Conservation (phyloP, 1,140 invertebrate species). For the Lepidurus apus region DNA sequence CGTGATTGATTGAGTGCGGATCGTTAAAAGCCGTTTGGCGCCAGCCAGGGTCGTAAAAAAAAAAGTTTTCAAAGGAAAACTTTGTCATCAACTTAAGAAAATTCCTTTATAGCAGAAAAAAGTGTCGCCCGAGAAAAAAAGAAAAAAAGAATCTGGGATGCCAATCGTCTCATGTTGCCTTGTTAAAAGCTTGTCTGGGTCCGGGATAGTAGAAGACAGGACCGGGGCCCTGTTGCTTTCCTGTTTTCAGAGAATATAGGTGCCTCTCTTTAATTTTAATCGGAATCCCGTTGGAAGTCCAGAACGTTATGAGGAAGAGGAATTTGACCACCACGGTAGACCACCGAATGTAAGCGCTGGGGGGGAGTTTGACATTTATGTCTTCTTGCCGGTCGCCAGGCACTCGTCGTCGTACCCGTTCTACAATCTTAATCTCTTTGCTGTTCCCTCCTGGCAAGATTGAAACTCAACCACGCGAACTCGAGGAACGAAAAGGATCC, state of each 20-base stretch:
- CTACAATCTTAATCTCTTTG: slow-evolving; percentile 20
- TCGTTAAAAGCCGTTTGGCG: slow-evolving; percentile 21
- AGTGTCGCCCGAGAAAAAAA: slow-evolving; percentile 8
- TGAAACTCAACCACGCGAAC: background rate
- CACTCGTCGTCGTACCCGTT: slow-evolving; percentile 8
- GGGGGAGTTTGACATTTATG: background rate
- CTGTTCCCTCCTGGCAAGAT: background rate
- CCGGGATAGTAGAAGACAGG: background rate
- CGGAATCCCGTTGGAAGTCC: background rate
- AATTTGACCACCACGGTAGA: slow-evolving; percentile 14
- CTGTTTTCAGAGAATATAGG: background rate
- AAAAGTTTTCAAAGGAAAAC: slow-evolving; percentile 6
- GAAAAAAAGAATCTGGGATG: background rate
- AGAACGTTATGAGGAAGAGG: background rate
- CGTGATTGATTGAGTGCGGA: slow-evolving; percentile 21
- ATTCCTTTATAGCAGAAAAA: slow-evolving; percentile 16
- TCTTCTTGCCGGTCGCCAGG: slow-evolving; percentile 12
- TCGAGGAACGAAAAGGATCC: background rate
- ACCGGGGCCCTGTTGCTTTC: background rate
- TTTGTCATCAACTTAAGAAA: slow-evolving; percentile 20
- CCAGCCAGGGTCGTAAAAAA: slow-evolving; percentile 14
- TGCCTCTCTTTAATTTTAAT: background rate
- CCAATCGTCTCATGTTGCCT: slow-evolving; percentile 16
- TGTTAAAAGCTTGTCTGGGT: slow-evolving; percentile 9
- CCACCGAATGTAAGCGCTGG: background rate